Evolutionary conservation across 2,888 invertebrate genomes (phyloP).

Genomic region (Tiphia femorata): DNA sequence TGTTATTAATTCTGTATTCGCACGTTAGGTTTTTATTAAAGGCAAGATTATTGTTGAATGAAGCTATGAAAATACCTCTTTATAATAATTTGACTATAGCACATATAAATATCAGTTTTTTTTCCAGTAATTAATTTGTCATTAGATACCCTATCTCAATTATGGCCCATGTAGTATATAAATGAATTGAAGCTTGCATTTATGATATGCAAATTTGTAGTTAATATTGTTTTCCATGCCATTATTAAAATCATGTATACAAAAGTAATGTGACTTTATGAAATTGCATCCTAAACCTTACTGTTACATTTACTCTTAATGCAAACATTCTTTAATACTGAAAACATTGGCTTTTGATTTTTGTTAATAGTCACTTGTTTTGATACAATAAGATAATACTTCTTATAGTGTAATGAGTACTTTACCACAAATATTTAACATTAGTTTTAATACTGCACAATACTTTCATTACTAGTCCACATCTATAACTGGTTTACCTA

Average conservation of each 20-base stretch:
- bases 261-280: conserved; percentile 30
- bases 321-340: conserved; percentile 46
- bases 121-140: conserved; percentile 27
- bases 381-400: too few relatives aligned
- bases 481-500: not conserved
- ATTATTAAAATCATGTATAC: conserved; percentile 22
- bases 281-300: conserved; percentile 23
- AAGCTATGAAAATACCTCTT: conserved; percentile 64
- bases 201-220: conserved; percentile 33
- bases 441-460: conserved; percentile 24
- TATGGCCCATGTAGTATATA: conserved; percentile 25
- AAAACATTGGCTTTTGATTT: conserved; percentile 38
- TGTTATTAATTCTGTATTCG: conserved; percentile 61
- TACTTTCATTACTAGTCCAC: conserved; percentile 8
- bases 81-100: conserved; percentile 53
- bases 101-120: conserved; percentile 43
- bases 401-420: too few relatives aligned
- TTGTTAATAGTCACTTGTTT: conserved; percentile 7
- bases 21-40: conserved; percentile 60
- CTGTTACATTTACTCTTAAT: conserved; percentile 13
- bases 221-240: conserved; percentile 1
- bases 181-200: conserved; percentile 26
- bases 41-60: conserved; percentile 64
- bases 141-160: conserved; percentile 33
- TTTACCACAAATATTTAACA: conserved; percentile 20